Evolutionary conservation across 2,797 vertebrate species (phyloP), one percentile per base, ranked within the genome.

Genomic region (Semotilus atromaculatus): DNA sequence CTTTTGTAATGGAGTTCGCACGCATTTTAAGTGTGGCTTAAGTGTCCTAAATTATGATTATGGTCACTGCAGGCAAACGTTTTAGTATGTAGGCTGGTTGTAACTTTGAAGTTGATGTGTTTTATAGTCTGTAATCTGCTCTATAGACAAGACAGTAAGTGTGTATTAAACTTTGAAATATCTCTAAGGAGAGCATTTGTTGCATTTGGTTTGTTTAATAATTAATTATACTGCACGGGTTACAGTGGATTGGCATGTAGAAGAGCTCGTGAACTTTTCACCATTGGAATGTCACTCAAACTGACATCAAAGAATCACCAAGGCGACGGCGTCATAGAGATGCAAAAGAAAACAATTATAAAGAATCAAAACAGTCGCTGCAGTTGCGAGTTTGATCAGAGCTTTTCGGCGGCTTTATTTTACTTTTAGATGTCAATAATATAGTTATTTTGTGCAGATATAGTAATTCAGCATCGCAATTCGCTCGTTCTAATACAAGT

Each of bases 311-410:
- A 43, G 26, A 5, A 67, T 93, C 86, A 87, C 94, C 87, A 92
- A 94, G 92, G 90, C 79, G 92, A 91, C 75, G 88, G 93, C 87
- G 93, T 91, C 93, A 92, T 92, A 91, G 93, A 88, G 89, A 90
- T 92, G 89, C 76, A 90, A 90, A 90, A 80, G 68, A 81, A 88
- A 89, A 89, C 85, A 86, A 81, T 58, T 53, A 80, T 88, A 88
- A 93, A 93, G 91, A 93, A 88, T 92, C 87, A 82, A 40, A 40
- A 76, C 34, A n/a, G 7, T 76, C n/a, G 18, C 70, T 3, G 5
- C 79, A 89, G 90, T 90, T 90, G 92, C 51, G 85, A 11, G 38
- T 7, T 21, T 53, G 4, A 62, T 13, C 10, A 6, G 4, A 62
- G 11, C 67, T 60, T 60, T 14, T 82, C 23, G 7, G 7, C 34